Evolutionary conservation across 2,888 invertebrate genomes (phyloP).

Genomic region (Rhyacophila evoluta): DNA sequence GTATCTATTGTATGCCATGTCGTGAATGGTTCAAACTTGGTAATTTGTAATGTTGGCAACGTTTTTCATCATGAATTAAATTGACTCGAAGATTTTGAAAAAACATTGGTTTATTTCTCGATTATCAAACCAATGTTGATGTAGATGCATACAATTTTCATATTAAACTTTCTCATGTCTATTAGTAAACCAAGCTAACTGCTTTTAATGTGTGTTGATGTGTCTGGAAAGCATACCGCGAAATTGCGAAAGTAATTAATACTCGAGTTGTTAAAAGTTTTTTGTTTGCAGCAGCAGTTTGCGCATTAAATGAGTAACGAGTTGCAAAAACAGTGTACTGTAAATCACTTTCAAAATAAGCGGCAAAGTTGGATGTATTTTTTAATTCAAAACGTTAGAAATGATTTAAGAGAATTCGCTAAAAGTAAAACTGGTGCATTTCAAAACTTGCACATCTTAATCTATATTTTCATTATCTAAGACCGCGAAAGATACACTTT

Average conservation of each 20-base stretch:
- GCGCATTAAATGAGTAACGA: slow-evolving; percentile 22
- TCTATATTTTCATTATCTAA: too few species aligned
- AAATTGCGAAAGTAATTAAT: slow-evolving; percentile 8
- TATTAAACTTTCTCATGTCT: too few species aligned
- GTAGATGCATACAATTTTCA: too few species aligned
- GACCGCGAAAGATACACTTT: too few species aligned
- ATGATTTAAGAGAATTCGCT: slow-evolving; percentile 1
- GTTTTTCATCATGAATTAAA: too few species aligned
- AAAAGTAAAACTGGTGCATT: neutral
- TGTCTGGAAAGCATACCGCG: neutral
- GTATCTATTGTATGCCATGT: too few species aligned
- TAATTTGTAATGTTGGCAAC: too few species aligned
- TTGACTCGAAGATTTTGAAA: too few species aligned
- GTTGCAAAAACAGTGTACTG: neutral
- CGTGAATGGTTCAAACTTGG: too few species aligned
- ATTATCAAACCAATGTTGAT: too few species aligned
- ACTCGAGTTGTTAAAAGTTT: slow-evolving; percentile 14
- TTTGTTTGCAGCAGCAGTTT: slow-evolving; percentile 12
- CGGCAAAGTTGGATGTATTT: neutral
- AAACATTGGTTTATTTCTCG: too few species aligned
- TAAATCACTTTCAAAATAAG: slow-evolving; percentile 13
- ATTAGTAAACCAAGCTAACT: neutral
- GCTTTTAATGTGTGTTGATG: neutral
- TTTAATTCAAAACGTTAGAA: slow-evolving; percentile 2
- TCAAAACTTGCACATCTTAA: neutral